Base-by-base conservation (phyloP, 2,888 invertebrate genomes). In the Asteroscopus sphinx region DNA sequence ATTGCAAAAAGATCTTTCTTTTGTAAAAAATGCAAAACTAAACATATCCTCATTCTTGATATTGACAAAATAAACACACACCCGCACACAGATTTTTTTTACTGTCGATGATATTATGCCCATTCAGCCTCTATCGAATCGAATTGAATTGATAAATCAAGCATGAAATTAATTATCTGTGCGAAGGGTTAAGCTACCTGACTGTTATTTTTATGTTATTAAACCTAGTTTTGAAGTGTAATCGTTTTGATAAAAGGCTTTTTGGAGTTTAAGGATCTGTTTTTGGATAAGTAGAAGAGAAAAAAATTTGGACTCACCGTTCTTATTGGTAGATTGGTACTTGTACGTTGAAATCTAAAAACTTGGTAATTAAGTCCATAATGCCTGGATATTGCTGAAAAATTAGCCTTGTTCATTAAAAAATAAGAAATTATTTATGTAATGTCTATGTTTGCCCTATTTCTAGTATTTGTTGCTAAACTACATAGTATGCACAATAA, bases 161-260 rank as follows among this genome's bases (percentile, higher is more conserved):
- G 80, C 75, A 58, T 76, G 63, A 67, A 81, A 78, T 76, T 67
- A 63, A 82, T 81, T 73, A 74, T 77, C 77, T 75, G 68, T 72
- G 47, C 53, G 72, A 79, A 78, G 73, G 71, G 70, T 76, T 80
- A 62, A 58, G 67, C 64, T 76, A 70, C 75, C 68, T 68, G 62
- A 62, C 17, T 57, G 49, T 54, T 65, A 48, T 54, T 63, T 54
- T 64, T 64, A 45, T 47, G 28, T 49, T 53, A 33, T 41, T 37
- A 35, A n/a, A n/a, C n/a, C n/a, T 49, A 17, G 1, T 48, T 68
- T 41, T 57, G 37, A 52, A 41, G 40, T 48, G 36, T 47, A 28
- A 30, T 47, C 15, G 8, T 42, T 33, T 62, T 57, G 1, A 28
- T 26, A 40, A 47, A 59, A 9, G 13, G 12, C 44, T 46, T 33